These are phyloP conservation scores for Idaea straminata DNA, from an alignment of 2,888 invertebrate species.

Conservation along the genomic window DNA sequence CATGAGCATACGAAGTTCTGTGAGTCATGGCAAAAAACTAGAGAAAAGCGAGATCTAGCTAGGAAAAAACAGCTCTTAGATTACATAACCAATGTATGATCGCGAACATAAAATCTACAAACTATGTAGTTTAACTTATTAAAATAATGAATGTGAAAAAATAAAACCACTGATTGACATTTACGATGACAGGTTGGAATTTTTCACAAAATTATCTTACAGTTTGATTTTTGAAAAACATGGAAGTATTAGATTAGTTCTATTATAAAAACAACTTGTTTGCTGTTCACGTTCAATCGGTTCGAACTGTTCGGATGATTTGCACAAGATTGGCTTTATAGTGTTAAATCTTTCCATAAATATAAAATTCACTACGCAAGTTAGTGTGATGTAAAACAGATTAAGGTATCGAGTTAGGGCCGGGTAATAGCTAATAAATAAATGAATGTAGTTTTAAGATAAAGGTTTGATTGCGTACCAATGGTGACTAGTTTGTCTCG, in stretches of 20 bases:
- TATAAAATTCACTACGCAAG: too few relatives aligned
- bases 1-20: not conserved
- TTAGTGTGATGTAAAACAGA: too few relatives aligned
- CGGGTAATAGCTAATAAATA: slow-evolving; percentile 7
- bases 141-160: not conserved
- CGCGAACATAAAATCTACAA: not conserved
- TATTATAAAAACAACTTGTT: too few relatives aligned
- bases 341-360: too few relatives aligned
- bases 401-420: too few relatives aligned
- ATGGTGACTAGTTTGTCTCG: slow-evolving; percentile 14
- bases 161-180: not conserved
- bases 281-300: too few relatives aligned
- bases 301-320: too few relatives aligned
- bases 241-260: too few relatives aligned
- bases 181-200: not conserved
- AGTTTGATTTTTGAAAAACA: not conserved
- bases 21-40: not conserved
- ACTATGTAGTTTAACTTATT: not conserved
- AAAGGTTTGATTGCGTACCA: slow-evolving; percentile 17
- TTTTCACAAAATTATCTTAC: not conserved
- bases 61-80: not conserved
- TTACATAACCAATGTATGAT: not conserved
- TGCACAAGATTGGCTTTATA: too few relatives aligned
- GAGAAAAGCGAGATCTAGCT: not conserved
- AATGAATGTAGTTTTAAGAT: slow-evolving; percentile 11